phyloP scores from a whole-genome alignment of 2,113 vertebrate species.

The Nesospiza acunhae region DNA sequence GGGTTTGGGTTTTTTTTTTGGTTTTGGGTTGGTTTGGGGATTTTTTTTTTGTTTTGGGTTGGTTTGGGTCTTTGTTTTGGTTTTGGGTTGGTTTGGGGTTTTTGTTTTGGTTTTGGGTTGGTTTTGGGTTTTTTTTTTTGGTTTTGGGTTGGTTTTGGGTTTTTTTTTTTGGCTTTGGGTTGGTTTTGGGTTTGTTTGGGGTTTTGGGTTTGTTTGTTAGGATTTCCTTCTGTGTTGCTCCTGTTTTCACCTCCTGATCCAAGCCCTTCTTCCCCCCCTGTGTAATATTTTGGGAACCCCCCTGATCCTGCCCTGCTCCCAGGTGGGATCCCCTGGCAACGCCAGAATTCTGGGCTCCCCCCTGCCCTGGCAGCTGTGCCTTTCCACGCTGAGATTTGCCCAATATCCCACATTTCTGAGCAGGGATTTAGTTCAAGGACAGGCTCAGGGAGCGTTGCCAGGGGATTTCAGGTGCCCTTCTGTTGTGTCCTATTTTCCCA shows the following conservation, averaged over 20 bases:
- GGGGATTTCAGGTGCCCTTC: not conserved
- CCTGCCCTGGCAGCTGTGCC: not conserved
- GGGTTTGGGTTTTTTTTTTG: not conserved
- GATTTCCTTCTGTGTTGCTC: not conserved
- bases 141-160: no score
- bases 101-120: no score
- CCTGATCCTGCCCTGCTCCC: not conserved
- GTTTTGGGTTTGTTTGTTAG: not conserved
- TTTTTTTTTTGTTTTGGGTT: no score
- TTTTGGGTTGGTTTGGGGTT: no score
- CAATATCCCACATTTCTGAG: not conserved
- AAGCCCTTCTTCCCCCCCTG: not conserved
- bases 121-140: no score
- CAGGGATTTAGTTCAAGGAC: conserved; percentile 1
- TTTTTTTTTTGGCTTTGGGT: no score
- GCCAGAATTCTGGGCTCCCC: no score
- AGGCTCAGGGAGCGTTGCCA: not conserved
- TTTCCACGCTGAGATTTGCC: fast-evolving
- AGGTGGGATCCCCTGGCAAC: not conserved
- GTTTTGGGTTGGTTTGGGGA: no score
- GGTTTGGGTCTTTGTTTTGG: no score
- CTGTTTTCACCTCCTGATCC: not conserved
- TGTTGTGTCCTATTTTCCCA: conserved; percentile 13
- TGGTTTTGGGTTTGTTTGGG: no score
- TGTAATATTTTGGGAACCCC: not conserved